These are phyloP conservation scores for Drosophila aff. DNA, from an alignment of 1,140 invertebrate genomes.

Conservation along the genomic window DNA sequence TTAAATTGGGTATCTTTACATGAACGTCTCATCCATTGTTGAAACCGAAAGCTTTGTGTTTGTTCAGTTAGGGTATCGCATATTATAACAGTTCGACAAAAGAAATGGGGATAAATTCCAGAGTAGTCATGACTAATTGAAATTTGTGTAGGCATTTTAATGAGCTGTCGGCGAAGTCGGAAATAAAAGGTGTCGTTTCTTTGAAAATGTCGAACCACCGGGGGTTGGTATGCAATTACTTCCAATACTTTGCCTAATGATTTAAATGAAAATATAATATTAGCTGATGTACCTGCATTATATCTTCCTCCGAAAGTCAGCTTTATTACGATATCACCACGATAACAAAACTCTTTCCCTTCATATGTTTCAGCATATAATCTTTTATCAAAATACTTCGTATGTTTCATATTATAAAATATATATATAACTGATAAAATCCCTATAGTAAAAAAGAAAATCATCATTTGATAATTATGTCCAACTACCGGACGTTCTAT, in stretches of 20 bases:
- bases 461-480: slow-evolving; percentile 27
- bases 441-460: slow-evolving; percentile 14
- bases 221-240: slow-evolving; percentile 34
- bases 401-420: slow-evolving; percentile 14
- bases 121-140: slow-evolving; percentile 33
- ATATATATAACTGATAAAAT: not conserved
- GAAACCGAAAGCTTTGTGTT: slow-evolving; percentile 29
- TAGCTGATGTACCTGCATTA: slow-evolving; percentile 44
- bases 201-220: slow-evolving; percentile 13
- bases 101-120: slow-evolving; percentile 49
- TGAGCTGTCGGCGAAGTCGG: slow-evolving; percentile 17
- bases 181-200: slow-evolving; percentile 39
- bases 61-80: slow-evolving; percentile 15
- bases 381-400: slow-evolving; percentile 13
- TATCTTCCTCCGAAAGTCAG: slow-evolving; percentile 41
- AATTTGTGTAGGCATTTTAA: slow-evolving; percentile 21
- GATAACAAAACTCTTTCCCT: slow-evolving; percentile 3
- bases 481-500: slow-evolving; percentile 34
- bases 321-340: slow-evolving; percentile 32
- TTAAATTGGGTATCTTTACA: not conserved
- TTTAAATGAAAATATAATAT: slow-evolving; percentile 32
- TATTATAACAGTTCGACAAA: slow-evolving; percentile 29
- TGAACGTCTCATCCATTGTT: slow-evolving; percentile 16
- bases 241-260: slow-evolving; percentile 2
- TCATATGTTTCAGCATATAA: slow-evolving; percentile 20